Base-by-base conservation (phyloP, 2,113 vertebrate species). In the Herpailurus yagouaroundi region DNA sequence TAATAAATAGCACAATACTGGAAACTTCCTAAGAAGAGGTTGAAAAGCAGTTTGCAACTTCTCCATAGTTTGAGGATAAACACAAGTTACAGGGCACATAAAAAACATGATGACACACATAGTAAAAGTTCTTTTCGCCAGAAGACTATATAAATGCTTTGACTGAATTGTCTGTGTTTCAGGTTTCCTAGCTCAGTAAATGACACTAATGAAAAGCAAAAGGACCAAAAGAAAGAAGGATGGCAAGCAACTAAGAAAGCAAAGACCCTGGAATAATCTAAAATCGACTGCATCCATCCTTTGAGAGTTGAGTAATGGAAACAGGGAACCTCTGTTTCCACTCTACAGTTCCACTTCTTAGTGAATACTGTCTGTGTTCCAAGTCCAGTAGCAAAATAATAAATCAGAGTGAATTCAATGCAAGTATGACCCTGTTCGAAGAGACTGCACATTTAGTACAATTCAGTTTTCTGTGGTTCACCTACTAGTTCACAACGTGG, bases 301-400 rank as follows among this genome's bases (percentile, higher is more conserved):
- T 85, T 55, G 87, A 80, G 81, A 88, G 84, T 15, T 82, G 76
- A 86, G 96, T 41, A 29, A 97, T 79, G 88, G 91, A 96, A 98
- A 97, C 97, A 98, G 96, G 80, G 88, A 95, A 91, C 79, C 95
- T 95, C 97, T 97, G 96, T 98, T 96, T 96, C 76, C 31, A 98
- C 94, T 97, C 95, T 85, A 74, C 93, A 96, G 96, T 36, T 94
- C 88, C 50, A 82, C 1, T 71, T 81, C 84, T 48, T 21, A 50
- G 91, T 97, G 97, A 98, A 97, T 92, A 77, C 92, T 38, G 64
- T 84, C 92, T 97, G 92, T 96, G 96, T 97, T 88, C 91, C 97
- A 96, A 97, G 55, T 27, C 45, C 76, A 97, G 96, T 57, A 92
- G 90, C 94, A 96, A 98, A 97, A 95, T 92, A 97, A 92, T 97